phyloP scores from a whole-genome alignment of 2,113 vertebrate species.

The Noctilio leporinus region DNA sequence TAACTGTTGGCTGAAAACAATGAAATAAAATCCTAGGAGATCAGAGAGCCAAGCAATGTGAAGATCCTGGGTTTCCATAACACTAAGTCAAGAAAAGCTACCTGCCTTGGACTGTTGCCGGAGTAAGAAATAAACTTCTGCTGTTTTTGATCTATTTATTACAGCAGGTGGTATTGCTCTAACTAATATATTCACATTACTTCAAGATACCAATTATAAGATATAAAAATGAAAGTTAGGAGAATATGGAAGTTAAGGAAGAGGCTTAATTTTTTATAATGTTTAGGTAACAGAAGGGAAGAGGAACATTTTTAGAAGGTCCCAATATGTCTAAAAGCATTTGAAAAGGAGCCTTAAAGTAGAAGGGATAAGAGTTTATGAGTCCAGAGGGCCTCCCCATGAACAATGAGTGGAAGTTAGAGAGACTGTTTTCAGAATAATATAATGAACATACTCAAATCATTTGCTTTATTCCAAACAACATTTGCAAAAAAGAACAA shows the following conservation, averaged over 20 bases:
- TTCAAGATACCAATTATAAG: background rate
- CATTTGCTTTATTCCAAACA: background rate
- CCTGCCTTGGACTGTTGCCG: background rate
- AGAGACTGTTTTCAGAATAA: background rate
- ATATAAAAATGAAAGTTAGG: background rate
- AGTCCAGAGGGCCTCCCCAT: background rate
- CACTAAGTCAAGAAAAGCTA: background rate
- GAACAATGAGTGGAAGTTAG: background rate
- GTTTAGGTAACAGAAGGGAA: background rate
- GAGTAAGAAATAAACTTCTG: background rate
- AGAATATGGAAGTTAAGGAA: background rate
- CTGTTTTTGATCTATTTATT: background rate
- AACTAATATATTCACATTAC: background rate
- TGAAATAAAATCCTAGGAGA: background rate
- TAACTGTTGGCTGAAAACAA: background rate
- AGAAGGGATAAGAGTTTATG: background rate
- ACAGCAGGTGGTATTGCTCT: background rate
- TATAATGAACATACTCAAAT: background rate
- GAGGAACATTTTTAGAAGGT: background rate
- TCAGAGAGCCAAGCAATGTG: background rate
- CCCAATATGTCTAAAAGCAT: background rate
- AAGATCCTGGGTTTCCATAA: background rate
- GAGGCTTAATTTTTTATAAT: background rate
- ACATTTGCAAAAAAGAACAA: background rate
- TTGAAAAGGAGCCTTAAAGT: background rate